Percentiles rank a stretch among this genome's conserved stretches.
phyloP scores from a whole-genome alignment of 1,140 invertebrate species.

The Wiebesia pumilae region DNA sequence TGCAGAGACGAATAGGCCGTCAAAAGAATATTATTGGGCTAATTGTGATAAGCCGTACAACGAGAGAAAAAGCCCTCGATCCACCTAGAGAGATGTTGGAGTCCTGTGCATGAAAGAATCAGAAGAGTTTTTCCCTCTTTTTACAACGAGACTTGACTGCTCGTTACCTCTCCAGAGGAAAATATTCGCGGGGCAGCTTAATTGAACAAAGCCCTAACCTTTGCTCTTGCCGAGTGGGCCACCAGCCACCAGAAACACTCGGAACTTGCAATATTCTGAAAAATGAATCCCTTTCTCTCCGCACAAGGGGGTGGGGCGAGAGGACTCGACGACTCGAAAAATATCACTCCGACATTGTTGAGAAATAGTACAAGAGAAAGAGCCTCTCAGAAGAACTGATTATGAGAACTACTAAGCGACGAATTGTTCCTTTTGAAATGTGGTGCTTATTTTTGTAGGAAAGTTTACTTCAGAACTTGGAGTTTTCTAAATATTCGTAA shows the following conservation, averaged over 20 bases:
- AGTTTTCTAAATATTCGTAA: no score
- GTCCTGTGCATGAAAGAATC: neutral
- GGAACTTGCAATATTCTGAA: constrained; percentile 68
- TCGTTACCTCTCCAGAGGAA: constrained; percentile 67
- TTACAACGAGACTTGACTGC: constrained; percentile 56
- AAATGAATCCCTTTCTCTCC: constrained; percentile 68
- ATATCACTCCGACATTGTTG: constrained; percentile 43
- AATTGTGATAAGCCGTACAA: constrained; percentile 50
- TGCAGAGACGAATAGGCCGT: constrained; percentile 17
- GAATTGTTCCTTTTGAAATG: neutral
- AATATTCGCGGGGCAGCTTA: constrained; percentile 71
- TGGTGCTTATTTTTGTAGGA: no score
- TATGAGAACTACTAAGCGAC: constrained; percentile 19
- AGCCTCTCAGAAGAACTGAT: constrained; percentile 4
- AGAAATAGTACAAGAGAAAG: constrained; percentile 24
- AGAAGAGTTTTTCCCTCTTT: constrained; percentile 61
- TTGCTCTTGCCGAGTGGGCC: constrained; percentile 61
- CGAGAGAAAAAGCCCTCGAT: constrained; percentile 45
- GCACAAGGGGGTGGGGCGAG: constrained; percentile 47
- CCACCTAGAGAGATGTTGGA: constrained; percentile 14
- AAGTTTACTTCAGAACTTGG: no score
- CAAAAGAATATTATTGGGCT: constrained; percentile 53
- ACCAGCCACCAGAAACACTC: constrained; percentile 61
- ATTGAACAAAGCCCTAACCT: constrained; percentile 73
- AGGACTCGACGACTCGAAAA: constrained; percentile 55